Evolutionary conservation across 92 coral and sea anemone species (phyloP).

Genomic region (Metridium senile): DNA sequence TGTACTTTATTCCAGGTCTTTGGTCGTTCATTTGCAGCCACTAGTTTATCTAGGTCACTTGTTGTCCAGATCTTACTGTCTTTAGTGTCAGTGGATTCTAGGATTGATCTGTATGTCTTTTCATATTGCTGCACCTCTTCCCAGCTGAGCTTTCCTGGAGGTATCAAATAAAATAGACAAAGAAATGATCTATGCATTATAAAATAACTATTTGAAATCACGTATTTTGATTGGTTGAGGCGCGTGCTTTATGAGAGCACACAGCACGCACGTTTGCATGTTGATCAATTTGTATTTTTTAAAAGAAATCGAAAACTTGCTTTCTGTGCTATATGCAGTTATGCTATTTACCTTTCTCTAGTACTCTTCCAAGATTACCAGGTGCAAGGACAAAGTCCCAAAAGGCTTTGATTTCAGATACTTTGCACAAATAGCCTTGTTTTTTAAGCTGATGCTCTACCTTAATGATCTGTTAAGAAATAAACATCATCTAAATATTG

Average conservation of each 20-base stretch:
- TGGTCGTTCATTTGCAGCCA: slow-evolving; percentile 15
- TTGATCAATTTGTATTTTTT: no score
- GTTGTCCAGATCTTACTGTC: slow-evolving; percentile 21
- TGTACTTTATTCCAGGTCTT: slow-evolving; percentile 44
- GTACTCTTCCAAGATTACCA: slow-evolving; percentile 56
- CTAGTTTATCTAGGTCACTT: slow-evolving; percentile 28
- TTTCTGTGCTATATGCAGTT: no score
- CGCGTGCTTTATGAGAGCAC: no score
- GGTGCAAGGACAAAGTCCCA: slow-evolving; percentile 71
- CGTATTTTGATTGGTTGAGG: no score
- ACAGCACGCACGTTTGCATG: no score
- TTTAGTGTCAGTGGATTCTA: neutral
- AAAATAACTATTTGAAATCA: neutral
- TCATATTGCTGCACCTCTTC: slow-evolving; percentile 37
- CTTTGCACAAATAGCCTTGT: slow-evolving; percentile 67
- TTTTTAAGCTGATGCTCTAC: slow-evolving; percentile 76
- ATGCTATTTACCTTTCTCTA: slow-evolving; percentile 55
- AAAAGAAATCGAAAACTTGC: no score
- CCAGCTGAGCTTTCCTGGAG: slow-evolving; percentile 40
- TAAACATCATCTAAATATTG: no score
- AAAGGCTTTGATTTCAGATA: slow-evolving; percentile 67
- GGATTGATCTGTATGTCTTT: neutral
- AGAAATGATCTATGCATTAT: neutral
- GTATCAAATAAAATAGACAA: neutral
- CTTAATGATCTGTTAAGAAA: slow-evolving; percentile 53